These are phyloP conservation scores for Halichoerus grypus DNA, from an alignment of 2,113 vertebrate species.

Conservation along the genomic window DNA sequence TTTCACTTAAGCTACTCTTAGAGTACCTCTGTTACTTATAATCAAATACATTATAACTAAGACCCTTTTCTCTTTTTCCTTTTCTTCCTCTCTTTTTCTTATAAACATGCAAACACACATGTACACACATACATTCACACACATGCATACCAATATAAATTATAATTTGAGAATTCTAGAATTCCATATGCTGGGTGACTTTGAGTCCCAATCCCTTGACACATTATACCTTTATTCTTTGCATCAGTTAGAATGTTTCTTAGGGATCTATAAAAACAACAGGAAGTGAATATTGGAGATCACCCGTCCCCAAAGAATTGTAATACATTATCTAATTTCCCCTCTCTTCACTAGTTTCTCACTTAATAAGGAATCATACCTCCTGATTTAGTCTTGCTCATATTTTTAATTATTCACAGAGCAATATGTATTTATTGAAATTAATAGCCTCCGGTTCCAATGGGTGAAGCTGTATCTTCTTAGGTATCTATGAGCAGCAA, in stretches of 20 bases:
- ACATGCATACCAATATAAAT: neutral
- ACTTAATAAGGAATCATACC: neutral
- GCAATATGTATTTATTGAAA: neutral
- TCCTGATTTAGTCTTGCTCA: constrained; percentile 3
- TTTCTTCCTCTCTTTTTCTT: neutral
- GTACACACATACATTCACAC: neutral
- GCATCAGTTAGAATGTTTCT: neutral
- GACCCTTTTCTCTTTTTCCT: neutral
- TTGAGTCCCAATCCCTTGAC: neutral
- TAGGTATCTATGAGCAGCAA: neutral
- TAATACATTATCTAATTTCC: neutral
- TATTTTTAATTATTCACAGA: constrained; percentile 52
- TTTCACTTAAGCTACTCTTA: constrained; percentile 29
- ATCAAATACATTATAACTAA: constrained; percentile 22
- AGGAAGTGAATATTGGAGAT: neutral
- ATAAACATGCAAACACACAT: constrained; percentile 1
- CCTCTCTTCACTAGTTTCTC: neutral
- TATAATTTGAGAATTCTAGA: constrained; percentile 36
- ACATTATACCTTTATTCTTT: neutral
- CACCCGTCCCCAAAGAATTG: neutral
- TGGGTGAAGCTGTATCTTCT: neutral
- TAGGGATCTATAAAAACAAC: neutral
- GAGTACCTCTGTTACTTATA: neutral
- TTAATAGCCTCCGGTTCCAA: neutral
- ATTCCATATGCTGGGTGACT: neutral